A percentile compares a stretch with the other conserved stretches of the same genome.
Evolutionary conservation across 2,797 vertebrate genomes (phyloP).

Genomic region (Echeneis naucrates): DNA sequence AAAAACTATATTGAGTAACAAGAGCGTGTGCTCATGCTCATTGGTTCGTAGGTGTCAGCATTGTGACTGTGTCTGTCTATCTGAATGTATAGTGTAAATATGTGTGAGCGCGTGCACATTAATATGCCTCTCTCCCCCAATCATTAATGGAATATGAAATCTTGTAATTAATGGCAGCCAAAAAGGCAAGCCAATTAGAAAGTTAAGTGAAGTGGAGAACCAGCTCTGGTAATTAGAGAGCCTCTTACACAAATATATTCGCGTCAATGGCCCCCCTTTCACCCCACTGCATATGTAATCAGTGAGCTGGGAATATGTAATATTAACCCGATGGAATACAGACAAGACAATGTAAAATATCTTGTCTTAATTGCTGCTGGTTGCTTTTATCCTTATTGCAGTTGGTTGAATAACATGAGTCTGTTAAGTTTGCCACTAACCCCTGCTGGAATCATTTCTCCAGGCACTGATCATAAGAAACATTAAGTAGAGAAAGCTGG

Average conservation of each 20-base stretch:
- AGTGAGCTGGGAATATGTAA: slow-evolving; percentile 65
- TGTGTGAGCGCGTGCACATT: slow-evolving; percentile 41
- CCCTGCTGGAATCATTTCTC: slow-evolving; percentile 22
- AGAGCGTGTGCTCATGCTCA: slow-evolving; percentile 70
- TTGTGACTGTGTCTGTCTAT: slow-evolving; percentile 32
- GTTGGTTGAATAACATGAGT: slow-evolving; percentile 22
- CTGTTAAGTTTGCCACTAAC: slow-evolving; percentile 34
- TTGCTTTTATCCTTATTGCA: slow-evolving; percentile 46
- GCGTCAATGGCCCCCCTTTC: slow-evolving; percentile 59
- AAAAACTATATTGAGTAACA: slow-evolving; percentile 81
- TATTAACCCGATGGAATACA: slow-evolving; percentile 62
- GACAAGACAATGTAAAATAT: slow-evolving; percentile 54
- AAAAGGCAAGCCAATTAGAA: slow-evolving; percentile 99
- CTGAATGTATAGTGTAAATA: slow-evolving; percentile 45
- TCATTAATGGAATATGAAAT: slow-evolving; percentile 98
- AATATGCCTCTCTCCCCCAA: slow-evolving; percentile 55
- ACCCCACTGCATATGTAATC: slow-evolving; percentile 76
- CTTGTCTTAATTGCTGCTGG: slow-evolving; percentile 40
- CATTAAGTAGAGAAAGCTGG: background rate
- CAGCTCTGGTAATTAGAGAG: slow-evolving; percentile 90
- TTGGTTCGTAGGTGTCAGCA: slow-evolving; percentile 57
- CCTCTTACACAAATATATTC: slow-evolving; percentile 82
- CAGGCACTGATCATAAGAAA: background rate
- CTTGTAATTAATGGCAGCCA: slow-evolving; percentile 96
- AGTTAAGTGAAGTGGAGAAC: slow-evolving; percentile 98